Percentiles rank a stretch among this genome's conserved stretches.
Conservation (phyloP, 2,888 invertebrate species). For the Protonemura montana region DNA sequence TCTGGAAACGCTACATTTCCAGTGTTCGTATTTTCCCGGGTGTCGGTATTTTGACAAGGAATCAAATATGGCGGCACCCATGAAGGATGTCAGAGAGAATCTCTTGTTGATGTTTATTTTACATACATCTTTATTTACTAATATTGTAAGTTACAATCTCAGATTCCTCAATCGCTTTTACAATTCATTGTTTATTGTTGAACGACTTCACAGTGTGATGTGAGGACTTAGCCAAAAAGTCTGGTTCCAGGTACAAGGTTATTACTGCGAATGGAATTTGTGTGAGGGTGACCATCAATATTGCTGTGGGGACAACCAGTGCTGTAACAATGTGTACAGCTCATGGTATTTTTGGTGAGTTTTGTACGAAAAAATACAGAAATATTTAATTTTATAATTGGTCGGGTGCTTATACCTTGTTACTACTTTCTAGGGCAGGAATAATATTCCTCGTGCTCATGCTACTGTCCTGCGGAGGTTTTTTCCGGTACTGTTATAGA, state of each 20-base stretch:
- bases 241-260: constrained; percentile 45
- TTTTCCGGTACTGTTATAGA: constrained; percentile 54
- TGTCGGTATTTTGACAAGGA: not conserved
- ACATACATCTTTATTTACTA: not conserved
- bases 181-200: not conserved
- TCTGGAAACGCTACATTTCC: too few species aligned
- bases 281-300: constrained; percentile 49
- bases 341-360: constrained; percentile 49
- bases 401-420: not conserved
- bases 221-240: not conserved
- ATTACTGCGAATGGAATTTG: constrained; percentile 49
- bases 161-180: not conserved
- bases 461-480: constrained; percentile 54
- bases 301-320: constrained; percentile 49
- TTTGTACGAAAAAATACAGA: not conserved
- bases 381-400: constrained; percentile 14
- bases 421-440: constrained; percentile 51
- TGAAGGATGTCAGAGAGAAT: not conserved
- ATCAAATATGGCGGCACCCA: not conserved
- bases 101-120: not conserved
- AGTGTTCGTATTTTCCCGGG: not conserved
- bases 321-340: constrained; percentile 49
- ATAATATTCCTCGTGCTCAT: constrained; percentile 52
- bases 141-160: not conserved
- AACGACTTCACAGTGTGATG: not conserved